Evolutionary conservation across 2,797 vertebrate genomes (phyloP).

Genomic region (Acanthurus tractus): DNA sequence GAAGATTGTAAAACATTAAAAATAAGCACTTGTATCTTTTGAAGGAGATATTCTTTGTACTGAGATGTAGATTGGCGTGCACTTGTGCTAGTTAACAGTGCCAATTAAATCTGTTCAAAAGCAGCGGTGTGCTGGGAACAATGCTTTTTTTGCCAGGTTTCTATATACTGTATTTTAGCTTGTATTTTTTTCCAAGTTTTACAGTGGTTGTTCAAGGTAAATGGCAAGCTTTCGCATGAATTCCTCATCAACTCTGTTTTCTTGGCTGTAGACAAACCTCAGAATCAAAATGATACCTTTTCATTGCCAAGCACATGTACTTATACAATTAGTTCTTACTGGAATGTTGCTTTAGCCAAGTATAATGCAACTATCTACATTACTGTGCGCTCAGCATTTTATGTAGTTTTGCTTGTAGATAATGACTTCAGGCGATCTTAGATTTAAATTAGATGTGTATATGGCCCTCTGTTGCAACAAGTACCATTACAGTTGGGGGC

Average conservation of each 20-base stretch:
- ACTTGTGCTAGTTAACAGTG: background rate
- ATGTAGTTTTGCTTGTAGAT: too few relatives aligned
- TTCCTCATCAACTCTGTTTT: background rate
- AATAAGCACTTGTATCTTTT: slow-evolving; percentile 30
- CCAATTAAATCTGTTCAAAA: slow-evolving; percentile 16
- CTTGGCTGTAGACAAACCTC: background rate
- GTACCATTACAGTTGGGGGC: too few relatives aligned
- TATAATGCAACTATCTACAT: background rate
- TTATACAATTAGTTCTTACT: background rate
- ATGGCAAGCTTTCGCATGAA: background rate
- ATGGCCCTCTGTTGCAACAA: too few relatives aligned
- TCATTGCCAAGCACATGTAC: background rate
- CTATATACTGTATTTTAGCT: background rate
- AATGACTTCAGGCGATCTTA: too few relatives aligned
- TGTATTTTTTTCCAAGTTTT: background rate
- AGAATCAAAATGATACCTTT: background rate
- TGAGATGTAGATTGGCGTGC: slow-evolving; percentile 21
- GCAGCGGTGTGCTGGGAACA: background rate
- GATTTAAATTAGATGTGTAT: too few relatives aligned
- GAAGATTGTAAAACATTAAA: slow-evolving; percentile 20
- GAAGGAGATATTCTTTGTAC: slow-evolving; percentile 21
- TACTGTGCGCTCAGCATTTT: background rate
- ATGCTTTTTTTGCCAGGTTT: slow-evolving; percentile 7
- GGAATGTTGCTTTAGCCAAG: background rate
- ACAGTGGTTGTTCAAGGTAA: background rate